Base-by-base conservation (phyloP, 2,113 vertebrate species). In the Egretta garzetta region DNA sequence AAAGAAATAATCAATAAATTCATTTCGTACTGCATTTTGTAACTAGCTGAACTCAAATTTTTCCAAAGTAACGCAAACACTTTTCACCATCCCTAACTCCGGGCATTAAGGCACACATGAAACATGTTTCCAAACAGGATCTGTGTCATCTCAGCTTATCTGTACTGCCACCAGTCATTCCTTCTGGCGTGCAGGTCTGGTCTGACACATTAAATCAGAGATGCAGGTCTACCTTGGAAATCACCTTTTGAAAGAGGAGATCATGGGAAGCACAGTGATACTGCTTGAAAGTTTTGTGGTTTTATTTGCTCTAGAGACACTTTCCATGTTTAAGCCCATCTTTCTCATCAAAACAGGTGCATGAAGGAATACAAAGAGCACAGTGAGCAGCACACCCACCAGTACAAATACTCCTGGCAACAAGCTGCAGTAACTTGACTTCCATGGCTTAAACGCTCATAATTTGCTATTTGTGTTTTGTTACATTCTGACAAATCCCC, bases 401-500 rank as follows among this genome's bases (percentile, higher is more conserved):
- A 4, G 37, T 35, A 66, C 91, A 93, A 92, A 50, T 30, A n/a
- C 16, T 94, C 39, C 85, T 67, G 81, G 76, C 26, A 11, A 90
- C n/a, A 76, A 74, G 80, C 52, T 90, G 92, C 92, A 75, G 58
- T 47, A 66, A 95, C 76, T 75, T 88, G 86, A 88, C 67, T 88
- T 90, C 47, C 80, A 68, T 52, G 82, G 47, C 58, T 96, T 67
- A 56, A 86, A 62, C 23, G 3, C 39, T 62, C 58, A 45, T 14
- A 33, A 9, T 30, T 86, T 82, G n/a, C 92, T 93, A 70, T 91
- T 92, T 88, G 72, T 95, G 87, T 92, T 96, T 87, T 89, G 67
- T 87, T 95, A 50, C 76, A 70, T 77, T 87, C 86, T 89, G 89
- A 82, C 96, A 96, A 93, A 97, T 93, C 93, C 83, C 74, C 93